phyloP scores from a whole-genome alignment of 2,888 invertebrate species.

The Pseudanteris insignis region DNA sequence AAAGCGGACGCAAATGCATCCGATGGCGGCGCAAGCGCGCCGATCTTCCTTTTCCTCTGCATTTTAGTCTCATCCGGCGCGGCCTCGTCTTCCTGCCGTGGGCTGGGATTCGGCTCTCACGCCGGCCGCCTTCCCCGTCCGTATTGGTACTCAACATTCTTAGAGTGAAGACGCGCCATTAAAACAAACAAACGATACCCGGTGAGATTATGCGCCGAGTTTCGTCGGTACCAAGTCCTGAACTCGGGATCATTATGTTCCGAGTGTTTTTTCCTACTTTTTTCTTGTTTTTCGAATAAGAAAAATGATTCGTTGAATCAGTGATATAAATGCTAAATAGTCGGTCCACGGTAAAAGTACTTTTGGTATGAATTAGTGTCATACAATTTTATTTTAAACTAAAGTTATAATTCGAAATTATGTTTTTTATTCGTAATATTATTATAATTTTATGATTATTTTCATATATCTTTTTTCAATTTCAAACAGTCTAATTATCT shows the following conservation, averaged over 20 bases:
- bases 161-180: slow-evolving; percentile 21
- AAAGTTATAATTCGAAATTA: no score
- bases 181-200: slow-evolving; percentile 25
- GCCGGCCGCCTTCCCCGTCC: slow-evolving; percentile 21
- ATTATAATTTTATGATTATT: no score
- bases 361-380: no score
- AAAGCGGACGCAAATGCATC: slow-evolving; percentile 53
- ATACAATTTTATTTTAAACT: no score
- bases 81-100: slow-evolving; percentile 10
- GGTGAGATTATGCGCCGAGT: slow-evolving; percentile 9
- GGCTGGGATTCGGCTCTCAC: slow-evolving; percentile 14
- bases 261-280: not conserved
- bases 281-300: no score
- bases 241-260: slow-evolving; percentile 7
- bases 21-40: slow-evolving; percentile 47
- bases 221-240: slow-evolving; percentile 1
- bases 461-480: no score
- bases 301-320: slow-evolving; percentile 1
- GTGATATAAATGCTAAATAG: not conserved
- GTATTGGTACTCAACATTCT: slow-evolving; percentile 32
- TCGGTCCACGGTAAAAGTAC: no score
- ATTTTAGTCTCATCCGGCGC: slow-evolving; percentile 28
- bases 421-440: no score
- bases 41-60: slow-evolving; percentile 35
- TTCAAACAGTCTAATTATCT: no score